phyloP scores from a whole-genome alignment of 1,140 invertebrate species.

The Eriocheir sinensis region DNA sequence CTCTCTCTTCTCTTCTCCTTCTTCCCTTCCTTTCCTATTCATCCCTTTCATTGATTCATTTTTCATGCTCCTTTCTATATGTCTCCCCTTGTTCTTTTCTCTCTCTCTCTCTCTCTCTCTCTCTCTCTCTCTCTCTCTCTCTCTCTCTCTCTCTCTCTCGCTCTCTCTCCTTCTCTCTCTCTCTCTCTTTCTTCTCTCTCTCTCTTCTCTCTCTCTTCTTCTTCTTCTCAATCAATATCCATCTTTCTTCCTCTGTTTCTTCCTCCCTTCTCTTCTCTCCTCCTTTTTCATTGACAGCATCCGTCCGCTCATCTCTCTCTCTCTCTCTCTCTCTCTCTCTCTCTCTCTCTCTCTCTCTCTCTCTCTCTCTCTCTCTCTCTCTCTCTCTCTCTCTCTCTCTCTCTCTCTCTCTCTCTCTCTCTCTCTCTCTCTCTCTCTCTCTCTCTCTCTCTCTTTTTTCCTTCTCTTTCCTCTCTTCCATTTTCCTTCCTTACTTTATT shows the following conservation, averaged over 20 bases:
- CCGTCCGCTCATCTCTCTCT: background rate
- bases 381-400: background rate
- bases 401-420: background rate
- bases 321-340: constrained; percentile 47
- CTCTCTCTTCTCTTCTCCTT: too few relatives aligned
- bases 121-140: constrained; percentile 22
- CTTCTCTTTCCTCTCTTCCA: background rate
- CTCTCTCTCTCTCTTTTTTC: constrained; percentile 36
- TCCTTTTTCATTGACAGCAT: background rate
- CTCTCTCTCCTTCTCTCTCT: constrained; percentile 22
- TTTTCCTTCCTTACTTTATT: background rate
- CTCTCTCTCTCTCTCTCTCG: constrained; percentile 11
- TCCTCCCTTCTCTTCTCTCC: background rate
- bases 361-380: background rate
- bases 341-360: constrained; percentile 34
- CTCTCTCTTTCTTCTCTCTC: background rate
- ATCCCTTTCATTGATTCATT: too few relatives aligned
- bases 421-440: background rate
- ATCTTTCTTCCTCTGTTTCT: too few relatives aligned
- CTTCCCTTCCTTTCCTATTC: too few relatives aligned
- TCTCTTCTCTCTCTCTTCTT: too few relatives aligned
- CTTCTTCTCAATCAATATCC: too few relatives aligned
- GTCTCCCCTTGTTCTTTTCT: too few relatives aligned
- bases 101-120: constrained; percentile 22
- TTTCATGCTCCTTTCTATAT: too few relatives aligned